These are phyloP conservation scores for Tapirus terrestris DNA, from an alignment of 2,113 vertebrate genomes.

Conservation along the genomic window DNA sequence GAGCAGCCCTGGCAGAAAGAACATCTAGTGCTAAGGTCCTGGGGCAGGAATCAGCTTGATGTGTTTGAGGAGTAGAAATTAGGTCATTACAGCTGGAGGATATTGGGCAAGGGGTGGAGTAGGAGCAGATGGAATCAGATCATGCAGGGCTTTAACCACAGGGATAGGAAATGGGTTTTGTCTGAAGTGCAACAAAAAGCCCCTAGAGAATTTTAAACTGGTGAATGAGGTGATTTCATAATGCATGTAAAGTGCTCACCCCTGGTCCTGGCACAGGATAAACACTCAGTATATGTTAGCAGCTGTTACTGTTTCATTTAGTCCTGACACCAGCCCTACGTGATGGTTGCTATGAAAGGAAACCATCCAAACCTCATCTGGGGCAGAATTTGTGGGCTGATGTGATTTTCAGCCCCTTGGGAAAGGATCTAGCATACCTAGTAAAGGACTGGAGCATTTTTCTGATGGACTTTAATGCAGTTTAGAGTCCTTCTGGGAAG, in stretches of 20 bases:
- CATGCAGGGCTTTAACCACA: background rate
- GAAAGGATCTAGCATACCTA: background rate
- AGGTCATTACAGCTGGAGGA: background rate
- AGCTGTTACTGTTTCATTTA: background rate
- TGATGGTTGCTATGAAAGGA: background rate
- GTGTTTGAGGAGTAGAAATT: background rate
- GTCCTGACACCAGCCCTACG: background rate
- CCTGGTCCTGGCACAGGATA: background rate
- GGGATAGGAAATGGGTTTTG: background rate
- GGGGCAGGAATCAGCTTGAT: background rate
- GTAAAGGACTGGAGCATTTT: background rate
- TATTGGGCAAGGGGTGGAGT: background rate
- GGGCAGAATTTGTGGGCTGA: background rate
- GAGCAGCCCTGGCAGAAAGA: background rate
- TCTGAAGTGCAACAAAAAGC: background rate
- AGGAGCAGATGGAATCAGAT: background rate
- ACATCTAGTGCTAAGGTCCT: background rate
- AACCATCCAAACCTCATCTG: background rate
- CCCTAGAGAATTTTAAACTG: background rate
- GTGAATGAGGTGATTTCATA: background rate
- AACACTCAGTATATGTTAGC: background rate
- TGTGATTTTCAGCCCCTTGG: background rate
- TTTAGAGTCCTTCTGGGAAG: background rate
- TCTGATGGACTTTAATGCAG: background rate
- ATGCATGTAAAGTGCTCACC: background rate